These are phyloP conservation scores for Anas bahamensis DNA, from an alignment of 2,797 vertebrate genomes.

Conservation along the genomic window DNA sequence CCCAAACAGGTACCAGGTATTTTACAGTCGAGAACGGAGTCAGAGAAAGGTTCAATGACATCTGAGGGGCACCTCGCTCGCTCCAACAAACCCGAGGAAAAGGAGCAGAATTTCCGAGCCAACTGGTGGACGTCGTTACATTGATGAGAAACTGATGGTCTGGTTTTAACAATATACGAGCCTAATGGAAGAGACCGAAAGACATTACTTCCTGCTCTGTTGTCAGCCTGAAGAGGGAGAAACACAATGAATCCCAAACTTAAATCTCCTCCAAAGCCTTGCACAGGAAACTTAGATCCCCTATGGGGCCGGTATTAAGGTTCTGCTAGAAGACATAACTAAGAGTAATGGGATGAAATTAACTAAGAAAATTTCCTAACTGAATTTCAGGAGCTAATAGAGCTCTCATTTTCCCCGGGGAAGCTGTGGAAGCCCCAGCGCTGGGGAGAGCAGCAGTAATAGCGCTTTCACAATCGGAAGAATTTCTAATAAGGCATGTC, in stretches of 20 bases:
- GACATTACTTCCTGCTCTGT: slow-evolving; percentile 65
- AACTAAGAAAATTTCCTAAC: slow-evolving; percentile 73
- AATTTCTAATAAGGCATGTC: slow-evolving; percentile 40
- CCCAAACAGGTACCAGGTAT: neutral
- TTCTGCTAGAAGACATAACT: slow-evolving; percentile 67
- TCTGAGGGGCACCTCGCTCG: neutral
- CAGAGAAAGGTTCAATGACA: neutral
- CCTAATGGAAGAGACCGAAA: slow-evolving; percentile 52
- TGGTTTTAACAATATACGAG: neutral
- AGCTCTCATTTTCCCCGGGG: slow-evolving; percentile 59
- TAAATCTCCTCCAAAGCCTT: slow-evolving; percentile 52
- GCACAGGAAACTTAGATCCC: slow-evolving; percentile 67
- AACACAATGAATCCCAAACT: slow-evolving; percentile 63
- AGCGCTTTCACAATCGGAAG: slow-evolving; percentile 39
- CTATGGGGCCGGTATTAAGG: slow-evolving; percentile 52
- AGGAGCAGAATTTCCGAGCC: neutral
- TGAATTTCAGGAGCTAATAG: slow-evolving; percentile 71
- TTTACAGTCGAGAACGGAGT: neutral
- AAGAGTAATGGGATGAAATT: slow-evolving; percentile 74
- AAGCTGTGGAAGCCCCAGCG: slow-evolving; percentile 51
- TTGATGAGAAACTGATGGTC: slow-evolving; percentile 51
- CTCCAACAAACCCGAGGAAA: neutral
- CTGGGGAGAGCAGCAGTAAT: slow-evolving; percentile 52
- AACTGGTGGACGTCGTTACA: neutral
- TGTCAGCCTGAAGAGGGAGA: slow-evolving; percentile 41